These are phyloP conservation scores for Phymanthus crucifer DNA, from an alignment of 92 coral and sea anemone species.

Conservation along the genomic window DNA sequence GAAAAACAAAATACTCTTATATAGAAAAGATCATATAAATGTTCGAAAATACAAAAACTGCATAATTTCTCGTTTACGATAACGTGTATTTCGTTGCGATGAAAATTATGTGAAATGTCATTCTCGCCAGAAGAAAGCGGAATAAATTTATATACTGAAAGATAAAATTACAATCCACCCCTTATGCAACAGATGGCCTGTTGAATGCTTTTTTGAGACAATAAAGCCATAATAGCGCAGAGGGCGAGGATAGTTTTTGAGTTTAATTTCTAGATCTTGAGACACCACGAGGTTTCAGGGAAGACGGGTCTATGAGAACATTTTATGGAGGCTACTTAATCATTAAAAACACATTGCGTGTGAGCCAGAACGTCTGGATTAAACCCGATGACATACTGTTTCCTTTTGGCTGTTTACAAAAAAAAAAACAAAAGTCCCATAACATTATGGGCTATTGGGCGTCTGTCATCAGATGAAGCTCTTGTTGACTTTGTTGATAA, in stretches of 20 bases:
- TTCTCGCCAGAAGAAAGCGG: neutral
- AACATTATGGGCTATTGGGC: neutral
- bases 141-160: neutral
- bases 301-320: neutral
- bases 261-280: neutral
- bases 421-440: neutral
- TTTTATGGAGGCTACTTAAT: neutral
- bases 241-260: neutral
- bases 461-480: neutral
- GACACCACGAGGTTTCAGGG: neutral
- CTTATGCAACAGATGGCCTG: neutral
- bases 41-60: neutral
- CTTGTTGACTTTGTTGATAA: neutral
- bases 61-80: neutral
- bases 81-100: neutral
- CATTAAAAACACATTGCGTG: slow-evolving; percentile 1
- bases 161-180: neutral
- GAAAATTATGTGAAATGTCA: neutral
- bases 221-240: neutral
- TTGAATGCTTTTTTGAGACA: neutral
- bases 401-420: neutral
- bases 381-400: neutral
- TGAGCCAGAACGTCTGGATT: neutral
- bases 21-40: neutral
- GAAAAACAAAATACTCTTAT: neutral